These are phyloP conservation scores for Volucella inanis DNA, from an alignment of 2,888 invertebrate genomes.

Conservation along the genomic window DNA sequence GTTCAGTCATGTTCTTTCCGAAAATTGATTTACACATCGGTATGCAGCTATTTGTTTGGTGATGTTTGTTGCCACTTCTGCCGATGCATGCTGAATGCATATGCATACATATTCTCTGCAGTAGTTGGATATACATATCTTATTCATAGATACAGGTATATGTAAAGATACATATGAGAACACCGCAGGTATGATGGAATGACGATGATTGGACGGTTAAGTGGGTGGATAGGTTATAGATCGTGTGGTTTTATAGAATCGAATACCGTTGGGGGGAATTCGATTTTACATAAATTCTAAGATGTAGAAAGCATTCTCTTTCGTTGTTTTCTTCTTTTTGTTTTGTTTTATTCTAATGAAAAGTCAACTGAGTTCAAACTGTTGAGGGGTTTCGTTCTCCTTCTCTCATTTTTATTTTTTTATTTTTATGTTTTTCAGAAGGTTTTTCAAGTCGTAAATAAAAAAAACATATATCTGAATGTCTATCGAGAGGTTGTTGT, in stretches of 20 bases:
- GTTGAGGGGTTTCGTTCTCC: background rate
- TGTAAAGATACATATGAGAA: too few relatives aligned
- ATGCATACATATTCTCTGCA: slow-evolving; percentile 4
- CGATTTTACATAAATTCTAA: slow-evolving; percentile 40
- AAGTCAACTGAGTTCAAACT: slow-evolving; percentile 39
- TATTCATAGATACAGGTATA: too few relatives aligned
- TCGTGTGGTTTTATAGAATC: slow-evolving; percentile 45
- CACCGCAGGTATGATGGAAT: slow-evolving; percentile 35
- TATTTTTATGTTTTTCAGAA: background rate
- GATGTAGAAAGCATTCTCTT: background rate
- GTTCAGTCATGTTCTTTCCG: slow-evolving; percentile 64
- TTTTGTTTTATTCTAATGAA: slow-evolving; percentile 7
- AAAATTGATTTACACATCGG: slow-evolving; percentile 72
- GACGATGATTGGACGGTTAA: slow-evolving; percentile 54
- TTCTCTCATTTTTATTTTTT: background rate
- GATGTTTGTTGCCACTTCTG: slow-evolving; percentile 53
- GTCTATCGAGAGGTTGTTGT: background rate
- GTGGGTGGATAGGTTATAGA: slow-evolving; percentile 53
- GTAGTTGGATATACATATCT: too few relatives aligned
- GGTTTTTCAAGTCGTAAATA: too few relatives aligned
- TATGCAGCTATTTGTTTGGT: slow-evolving; percentile 60
- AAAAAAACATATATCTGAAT: too few relatives aligned
- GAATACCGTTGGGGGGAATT: slow-evolving; percentile 50
- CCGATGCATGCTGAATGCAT: slow-evolving; percentile 36
- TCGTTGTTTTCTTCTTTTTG: background rate